Evolutionary conservation across 1,140 invertebrate species (phyloP).

Genomic region (Drosophila kurseongensis): DNA sequence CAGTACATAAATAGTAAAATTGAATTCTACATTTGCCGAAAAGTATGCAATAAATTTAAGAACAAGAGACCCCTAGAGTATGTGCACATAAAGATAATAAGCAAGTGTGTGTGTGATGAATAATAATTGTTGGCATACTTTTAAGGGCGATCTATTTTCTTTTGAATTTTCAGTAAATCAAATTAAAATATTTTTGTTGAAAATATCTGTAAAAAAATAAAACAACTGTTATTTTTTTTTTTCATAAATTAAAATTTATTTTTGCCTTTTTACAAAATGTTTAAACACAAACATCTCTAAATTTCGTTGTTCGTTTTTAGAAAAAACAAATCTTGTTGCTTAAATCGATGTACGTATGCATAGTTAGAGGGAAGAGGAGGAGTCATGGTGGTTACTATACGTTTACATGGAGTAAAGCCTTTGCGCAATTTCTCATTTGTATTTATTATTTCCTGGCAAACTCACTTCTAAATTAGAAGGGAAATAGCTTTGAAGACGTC

Average conservation of each 20-base stretch:
- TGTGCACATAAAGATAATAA: neutral
- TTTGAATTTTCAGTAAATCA: neutral
- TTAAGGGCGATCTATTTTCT: neutral
- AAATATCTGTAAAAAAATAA: neutral
- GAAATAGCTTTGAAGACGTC: slow-evolving; percentile 1
- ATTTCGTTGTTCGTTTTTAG: slow-evolving; percentile 24
- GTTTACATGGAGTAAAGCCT: slow-evolving; percentile 16
- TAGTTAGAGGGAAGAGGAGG: slow-evolving; percentile 14
- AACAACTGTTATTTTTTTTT: neutral
- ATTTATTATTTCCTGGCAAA: slow-evolving; percentile 6
- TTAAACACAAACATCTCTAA: slow-evolving; percentile 23
- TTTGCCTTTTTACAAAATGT: slow-evolving; percentile 49
- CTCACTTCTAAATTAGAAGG: neutral
- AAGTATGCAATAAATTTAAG: neutral
- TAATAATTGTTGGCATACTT: neutral
- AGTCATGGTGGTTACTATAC: slow-evolving; percentile 28
- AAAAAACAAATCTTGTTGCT: slow-evolving; percentile 13
- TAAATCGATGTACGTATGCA: slow-evolving; percentile 40
- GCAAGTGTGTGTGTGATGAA: neutral
- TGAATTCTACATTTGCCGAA: neutral
- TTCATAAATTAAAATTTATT: slow-evolving; percentile 48
- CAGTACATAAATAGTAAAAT: neutral
- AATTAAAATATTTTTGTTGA: neutral
- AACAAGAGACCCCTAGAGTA: neutral
- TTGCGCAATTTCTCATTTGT: slow-evolving; percentile 30